Evolutionary conservation across 1,140 invertebrate species (phyloP).

Genomic region (Lordiphosa clarofinis): DNA sequence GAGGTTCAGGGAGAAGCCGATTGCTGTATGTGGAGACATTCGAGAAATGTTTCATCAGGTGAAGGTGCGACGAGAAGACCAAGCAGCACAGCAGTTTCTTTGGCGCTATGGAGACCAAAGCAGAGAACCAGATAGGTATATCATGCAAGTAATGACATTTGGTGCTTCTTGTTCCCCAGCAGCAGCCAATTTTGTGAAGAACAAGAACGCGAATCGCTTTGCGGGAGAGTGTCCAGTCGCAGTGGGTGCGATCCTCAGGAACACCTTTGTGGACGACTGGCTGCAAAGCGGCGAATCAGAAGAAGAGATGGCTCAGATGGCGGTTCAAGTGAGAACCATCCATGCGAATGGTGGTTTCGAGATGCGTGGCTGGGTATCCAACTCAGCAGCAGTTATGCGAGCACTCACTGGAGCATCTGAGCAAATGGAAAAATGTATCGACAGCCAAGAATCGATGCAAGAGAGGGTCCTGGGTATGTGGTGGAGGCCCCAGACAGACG

Average conservation of each 20-base stretch:
- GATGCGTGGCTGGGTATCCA: slow-evolving; percentile 1
- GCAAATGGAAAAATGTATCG: too few relatives aligned
- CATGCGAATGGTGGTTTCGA: not conserved
- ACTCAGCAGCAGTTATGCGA: not conserved
- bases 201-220: slow-evolving; percentile 56
- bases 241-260: not conserved
- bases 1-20: not conserved
- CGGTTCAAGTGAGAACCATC: not conserved
- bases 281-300: not conserved
- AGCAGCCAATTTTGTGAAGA: slow-evolving; percentile 48
- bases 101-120: slow-evolving; percentile 42
- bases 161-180: slow-evolving; percentile 61
- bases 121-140: slow-evolving; percentile 33
- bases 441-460: too few relatives aligned
- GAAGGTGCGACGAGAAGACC: not conserved
- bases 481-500: too few relatives aligned
- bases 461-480: too few relatives aligned
- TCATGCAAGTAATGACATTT: slow-evolving; percentile 69
- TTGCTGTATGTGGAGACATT: not conserved
- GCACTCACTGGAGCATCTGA: too few relatives aligned
- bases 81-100: not conserved
- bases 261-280: slow-evolving; percentile 2
- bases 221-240: slow-evolving; percentile 16
- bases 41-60: too few relatives aligned
- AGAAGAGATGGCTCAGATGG: slow-evolving; percentile 1